A percentile compares a stretch with the other conserved stretches of the same genome.
Evolutionary conservation across 1,140 invertebrate genomes (phyloP).

Genomic region (Danaus melanippus): DNA sequence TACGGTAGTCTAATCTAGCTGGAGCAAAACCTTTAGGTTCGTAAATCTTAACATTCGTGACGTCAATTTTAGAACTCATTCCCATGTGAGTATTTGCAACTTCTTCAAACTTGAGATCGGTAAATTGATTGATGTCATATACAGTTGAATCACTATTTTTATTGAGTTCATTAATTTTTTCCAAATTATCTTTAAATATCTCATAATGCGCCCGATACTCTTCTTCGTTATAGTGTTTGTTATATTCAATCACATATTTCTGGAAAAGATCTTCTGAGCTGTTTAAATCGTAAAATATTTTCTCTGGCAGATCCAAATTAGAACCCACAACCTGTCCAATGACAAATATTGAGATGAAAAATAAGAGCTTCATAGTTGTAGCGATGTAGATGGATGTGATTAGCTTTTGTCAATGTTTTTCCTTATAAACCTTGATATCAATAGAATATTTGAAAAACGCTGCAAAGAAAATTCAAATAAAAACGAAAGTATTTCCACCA

Average conservation of each 20-base stretch:
- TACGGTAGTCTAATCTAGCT: slow-evolving; percentile 9
- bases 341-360: no score
- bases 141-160: background rate
- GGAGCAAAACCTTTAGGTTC: slow-evolving; percentile 5
- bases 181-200: slow-evolving; percentile 17
- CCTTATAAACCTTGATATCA: no score
- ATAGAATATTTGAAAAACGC: no score
- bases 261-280: slow-evolving; percentile 6
- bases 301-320: background rate
- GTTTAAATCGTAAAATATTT: slow-evolving; percentile 7
- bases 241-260: slow-evolving; percentile 9
- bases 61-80: background rate
- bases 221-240: slow-evolving; percentile 9
- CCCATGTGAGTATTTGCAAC: slow-evolving; percentile 5
- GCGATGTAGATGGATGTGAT: no score
- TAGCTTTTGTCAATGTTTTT: no score
- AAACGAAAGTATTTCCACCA: no score
- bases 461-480: no score
- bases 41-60: background rate
- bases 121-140: slow-evolving; percentile 14
- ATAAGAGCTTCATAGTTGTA: no score
- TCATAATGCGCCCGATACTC: slow-evolving; percentile 10
- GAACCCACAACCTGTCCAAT: no score
- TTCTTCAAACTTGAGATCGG: slow-evolving; percentile 20
- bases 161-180: slow-evolving; percentile 17